Evolutionary conservation across 2,113 vertebrate genomes (phyloP), one percentile per base, ranked within the genome.

Genomic region (Corydoras sp.): DNA sequence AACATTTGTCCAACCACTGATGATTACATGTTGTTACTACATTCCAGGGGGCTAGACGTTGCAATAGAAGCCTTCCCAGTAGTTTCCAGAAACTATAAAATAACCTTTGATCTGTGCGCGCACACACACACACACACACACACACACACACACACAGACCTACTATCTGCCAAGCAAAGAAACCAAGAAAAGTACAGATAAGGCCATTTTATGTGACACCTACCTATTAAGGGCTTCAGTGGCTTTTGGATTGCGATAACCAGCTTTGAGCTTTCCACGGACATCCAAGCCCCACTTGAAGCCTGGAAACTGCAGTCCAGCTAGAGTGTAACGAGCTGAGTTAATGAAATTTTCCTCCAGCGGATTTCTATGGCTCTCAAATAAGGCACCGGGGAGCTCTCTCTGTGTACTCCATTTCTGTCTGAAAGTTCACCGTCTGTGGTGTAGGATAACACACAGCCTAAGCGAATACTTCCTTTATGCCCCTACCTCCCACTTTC

Each of bases 301-400:
- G 58, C 51, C 43, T 15, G 10, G 58, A 61, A 68, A 35, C 32
- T 69, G 10, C 72, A 31, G 49, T 55, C 48, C 29, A 32, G 51
- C 50, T 18, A 58, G n/a, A 65, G 62, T 62, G 29, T 62, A 71
- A 73, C 30, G 49, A 62, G 65, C 43, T 63, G 62, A 58, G 64
- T 68, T 78, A 59, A 63, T 66, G 69, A 74, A 74, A 69, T 58
- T 67, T 54, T 56, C 62, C 67, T 78, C 72, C 73, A 66, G 68
- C 60, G 72, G 59, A 62, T 31, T 62, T 66, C 70, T 70, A 72
- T 53, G 62, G 65, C 56, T 72, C 73, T 78, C 56, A 71, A 75
- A 76, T 69, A 58, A 72, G 77, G 71, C 77, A 69, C 69, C 24
- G 64, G 69, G 77, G 77, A 79, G 68, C 74, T 48, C 59, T 68